Conservation (phyloP, 2,113 vertebrate species). For the Butastur rufipennis region DNA sequence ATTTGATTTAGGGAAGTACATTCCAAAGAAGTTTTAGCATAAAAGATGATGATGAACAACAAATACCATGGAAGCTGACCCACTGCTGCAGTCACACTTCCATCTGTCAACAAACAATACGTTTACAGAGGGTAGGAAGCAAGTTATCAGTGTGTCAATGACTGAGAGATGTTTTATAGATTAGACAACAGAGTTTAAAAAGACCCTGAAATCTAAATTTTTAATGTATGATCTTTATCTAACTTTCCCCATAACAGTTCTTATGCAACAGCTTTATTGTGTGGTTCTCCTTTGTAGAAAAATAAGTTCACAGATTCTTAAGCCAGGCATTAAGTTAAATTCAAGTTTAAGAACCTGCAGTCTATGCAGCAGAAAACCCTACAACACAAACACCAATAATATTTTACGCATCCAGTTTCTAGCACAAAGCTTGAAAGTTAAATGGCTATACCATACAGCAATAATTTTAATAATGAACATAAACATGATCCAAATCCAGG, state of each 20-base stretch:
- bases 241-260: neutral
- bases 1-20: neutral
- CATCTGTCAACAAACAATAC: neutral
- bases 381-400: neutral
- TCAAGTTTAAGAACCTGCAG: neutral
- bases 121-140: neutral
- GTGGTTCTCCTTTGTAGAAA: neutral
- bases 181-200: neutral
- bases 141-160: neutral
- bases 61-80: neutral
- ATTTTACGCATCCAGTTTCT: neutral
- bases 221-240: neutral
- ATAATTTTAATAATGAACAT: neutral
- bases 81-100: neutral
- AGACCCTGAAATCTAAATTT: neutral
- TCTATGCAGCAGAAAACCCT: neutral
- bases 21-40: neutral
- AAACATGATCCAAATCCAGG: neutral
- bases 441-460: neutral
- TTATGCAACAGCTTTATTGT: neutral
- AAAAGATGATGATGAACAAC: neutral
- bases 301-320: neutral
- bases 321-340: neutral
- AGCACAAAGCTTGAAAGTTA: neutral
- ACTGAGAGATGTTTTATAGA: neutral